Percentiles rank a stretch among this genome's conserved stretches.
phyloP scores from a whole-genome alignment of 2,797 vertebrate species.

The Sebastes oblongus region DNA sequence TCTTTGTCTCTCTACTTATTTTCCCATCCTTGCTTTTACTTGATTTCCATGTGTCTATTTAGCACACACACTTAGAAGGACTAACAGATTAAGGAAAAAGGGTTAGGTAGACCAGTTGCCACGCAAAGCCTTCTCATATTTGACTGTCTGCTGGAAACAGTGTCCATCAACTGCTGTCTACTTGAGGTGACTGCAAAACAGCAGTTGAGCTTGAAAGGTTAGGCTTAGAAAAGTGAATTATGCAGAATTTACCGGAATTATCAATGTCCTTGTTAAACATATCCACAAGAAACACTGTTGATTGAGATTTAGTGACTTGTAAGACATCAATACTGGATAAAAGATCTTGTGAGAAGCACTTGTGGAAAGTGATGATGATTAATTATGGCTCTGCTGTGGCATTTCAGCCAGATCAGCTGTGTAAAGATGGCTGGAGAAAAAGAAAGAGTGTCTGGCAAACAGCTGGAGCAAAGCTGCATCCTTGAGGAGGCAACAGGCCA shows the following conservation, averaged over 20 bases:
- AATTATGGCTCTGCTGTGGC: constrained; percentile 6
- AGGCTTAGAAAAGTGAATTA: background rate
- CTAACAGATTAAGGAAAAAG: background rate
- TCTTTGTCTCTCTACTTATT: background rate
- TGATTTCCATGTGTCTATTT: background rate
- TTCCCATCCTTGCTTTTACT: background rate
- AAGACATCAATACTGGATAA: background rate
- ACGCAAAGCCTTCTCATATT: background rate
- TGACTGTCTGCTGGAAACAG: background rate
- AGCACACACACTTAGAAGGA: background rate
- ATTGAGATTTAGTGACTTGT: background rate
- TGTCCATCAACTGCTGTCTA: background rate
- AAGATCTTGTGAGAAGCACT: constrained; percentile 5
- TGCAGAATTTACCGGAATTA: background rate
- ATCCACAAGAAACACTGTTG: background rate
- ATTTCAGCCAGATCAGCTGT: constrained; percentile 49
- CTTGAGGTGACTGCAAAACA: background rate
- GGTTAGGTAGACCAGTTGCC: background rate
- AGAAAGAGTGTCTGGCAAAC: constrained; percentile 34
- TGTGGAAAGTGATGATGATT: constrained; percentile 31
- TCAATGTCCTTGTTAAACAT: background rate
- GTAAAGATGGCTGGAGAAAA: constrained; percentile 28
- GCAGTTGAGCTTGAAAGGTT: background rate
- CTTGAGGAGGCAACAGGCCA: constrained; percentile 21
- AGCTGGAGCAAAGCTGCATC: constrained; percentile 55